Evolutionary conservation across 2,888 invertebrate species (phyloP).

Genomic region (Aspidapion aeneum): DNA sequence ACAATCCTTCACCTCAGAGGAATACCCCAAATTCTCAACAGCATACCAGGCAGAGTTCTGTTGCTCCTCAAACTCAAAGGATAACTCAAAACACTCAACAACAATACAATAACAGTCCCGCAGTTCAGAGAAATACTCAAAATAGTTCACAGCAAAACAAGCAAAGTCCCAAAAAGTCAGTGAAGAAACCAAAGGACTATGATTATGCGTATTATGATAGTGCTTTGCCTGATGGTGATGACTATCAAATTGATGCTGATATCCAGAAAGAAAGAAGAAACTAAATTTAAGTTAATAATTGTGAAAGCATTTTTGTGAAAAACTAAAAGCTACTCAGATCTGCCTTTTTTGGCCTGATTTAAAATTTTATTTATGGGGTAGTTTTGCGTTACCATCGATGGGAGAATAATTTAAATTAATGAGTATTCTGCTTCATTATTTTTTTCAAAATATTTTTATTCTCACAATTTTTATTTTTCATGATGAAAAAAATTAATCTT

Average conservation of each 20-base stretch:
- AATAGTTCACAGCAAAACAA: conserved; percentile 30
- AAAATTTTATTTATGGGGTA: too few species aligned
- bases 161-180: conserved; percentile 20
- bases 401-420: too few species aligned
- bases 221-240: conserved; percentile 38
- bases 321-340: too few species aligned
- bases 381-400: too few species aligned
- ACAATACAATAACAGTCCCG: conserved; percentile 29
- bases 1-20: background rate
- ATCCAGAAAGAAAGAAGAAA: conserved; percentile 51
- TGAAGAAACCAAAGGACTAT: conserved; percentile 65
- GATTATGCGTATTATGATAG: conserved; percentile 83
- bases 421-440: too few species aligned
- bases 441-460: too few species aligned
- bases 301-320: too few species aligned
- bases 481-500: too few species aligned
- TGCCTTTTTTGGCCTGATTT: too few species aligned
- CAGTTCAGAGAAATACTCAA: conserved; percentile 11
- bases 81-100: conserved; percentile 22
- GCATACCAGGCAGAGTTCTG: conserved; percentile 1
- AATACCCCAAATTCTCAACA: too few species aligned
- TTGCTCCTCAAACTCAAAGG: background rate
- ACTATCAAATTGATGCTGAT: conserved; percentile 51
- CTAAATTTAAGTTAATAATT: background rate
- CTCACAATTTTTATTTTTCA: too few species aligned